phyloP scores from a whole-genome alignment of 2,797 vertebrate species.

The Chelon auratus region DNA sequence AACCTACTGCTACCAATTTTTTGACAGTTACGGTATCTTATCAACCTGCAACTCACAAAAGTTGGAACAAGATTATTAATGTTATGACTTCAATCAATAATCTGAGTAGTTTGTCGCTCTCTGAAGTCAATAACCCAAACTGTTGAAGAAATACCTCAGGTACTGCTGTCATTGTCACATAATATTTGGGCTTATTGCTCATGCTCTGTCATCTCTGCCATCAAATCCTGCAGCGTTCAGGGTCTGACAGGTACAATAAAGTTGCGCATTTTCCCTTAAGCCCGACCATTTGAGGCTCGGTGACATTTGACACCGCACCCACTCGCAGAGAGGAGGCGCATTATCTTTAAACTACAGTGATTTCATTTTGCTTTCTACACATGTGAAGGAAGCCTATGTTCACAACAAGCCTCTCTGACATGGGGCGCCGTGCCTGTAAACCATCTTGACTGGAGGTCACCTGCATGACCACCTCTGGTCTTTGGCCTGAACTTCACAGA shows the following conservation, averaged over 20 bases:
- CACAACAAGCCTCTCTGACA: conserved; percentile 17
- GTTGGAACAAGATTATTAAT: neutral
- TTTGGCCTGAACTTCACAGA: conserved; percentile 49
- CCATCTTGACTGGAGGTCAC: conserved; percentile 35
- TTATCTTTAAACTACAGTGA: conserved; percentile 18
- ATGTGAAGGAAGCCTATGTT: conserved; percentile 15
- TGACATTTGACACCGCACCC: conserved; percentile 12
- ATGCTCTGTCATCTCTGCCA: neutral
- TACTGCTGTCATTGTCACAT: neutral
- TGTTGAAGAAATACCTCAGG: neutral
- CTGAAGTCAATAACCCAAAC: neutral
- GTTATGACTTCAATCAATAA: neutral
- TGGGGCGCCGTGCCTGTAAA: neutral
- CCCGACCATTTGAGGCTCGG: neutral
- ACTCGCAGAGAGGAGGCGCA: conserved; percentile 3
- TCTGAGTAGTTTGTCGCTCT: neutral
- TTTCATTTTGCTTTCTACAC: conserved; percentile 15
- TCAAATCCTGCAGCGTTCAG: neutral
- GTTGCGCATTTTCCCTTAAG: neutral
- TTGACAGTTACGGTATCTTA: too few species aligned
- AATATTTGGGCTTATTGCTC: neutral
- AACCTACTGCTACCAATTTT: too few species aligned
- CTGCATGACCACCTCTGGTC: conserved; percentile 35
- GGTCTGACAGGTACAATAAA: conserved; percentile 11
- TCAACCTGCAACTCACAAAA: too few species aligned